phyloP scores from a whole-genome alignment of 1,140 invertebrate species.

The Catajapyx aquilonaris region DNA sequence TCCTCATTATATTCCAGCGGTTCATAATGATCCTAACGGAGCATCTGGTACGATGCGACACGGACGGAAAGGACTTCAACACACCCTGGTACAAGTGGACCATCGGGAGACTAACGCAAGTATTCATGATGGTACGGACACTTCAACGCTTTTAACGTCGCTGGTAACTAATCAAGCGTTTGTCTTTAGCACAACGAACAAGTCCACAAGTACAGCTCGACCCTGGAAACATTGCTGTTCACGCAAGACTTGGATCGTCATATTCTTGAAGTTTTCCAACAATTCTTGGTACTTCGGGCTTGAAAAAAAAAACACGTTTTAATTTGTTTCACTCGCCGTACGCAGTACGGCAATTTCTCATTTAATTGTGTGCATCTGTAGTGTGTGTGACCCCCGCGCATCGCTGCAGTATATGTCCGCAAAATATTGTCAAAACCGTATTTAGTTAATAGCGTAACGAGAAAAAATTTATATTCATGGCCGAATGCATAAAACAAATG shows the following conservation, averaged over 20 bases:
- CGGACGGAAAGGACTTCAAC: constrained; percentile 76
- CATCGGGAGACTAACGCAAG: constrained; percentile 80
- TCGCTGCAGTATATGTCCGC: no score
- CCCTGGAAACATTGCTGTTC: constrained; percentile 82
- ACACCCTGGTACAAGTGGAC: constrained; percentile 97
- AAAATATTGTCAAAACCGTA: no score
- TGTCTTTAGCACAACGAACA: constrained; percentile 72
- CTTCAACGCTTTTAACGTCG: neutral
- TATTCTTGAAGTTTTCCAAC: constrained; percentile 91
- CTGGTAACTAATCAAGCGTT: neutral
- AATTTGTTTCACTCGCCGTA: neutral
- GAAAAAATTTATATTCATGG: no score
- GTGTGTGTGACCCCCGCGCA: no score
- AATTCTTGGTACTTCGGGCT: constrained; percentile 64
- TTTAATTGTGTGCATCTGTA: no score
- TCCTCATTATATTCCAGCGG: constrained; percentile 86
- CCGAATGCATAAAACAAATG: no score
- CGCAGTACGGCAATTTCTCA: no score
- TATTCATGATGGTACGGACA: constrained; percentile 67
- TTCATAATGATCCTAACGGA: constrained; percentile 98
- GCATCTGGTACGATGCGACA: constrained; percentile 81
- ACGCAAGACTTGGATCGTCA: constrained; percentile 89
- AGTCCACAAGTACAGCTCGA: constrained; percentile 91
- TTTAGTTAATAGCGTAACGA: no score
- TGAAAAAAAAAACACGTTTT: constrained; percentile 17